phyloP scores from a whole-genome alignment of 2,888 invertebrate genomes.

The Melinaea marsaeus region DNA sequence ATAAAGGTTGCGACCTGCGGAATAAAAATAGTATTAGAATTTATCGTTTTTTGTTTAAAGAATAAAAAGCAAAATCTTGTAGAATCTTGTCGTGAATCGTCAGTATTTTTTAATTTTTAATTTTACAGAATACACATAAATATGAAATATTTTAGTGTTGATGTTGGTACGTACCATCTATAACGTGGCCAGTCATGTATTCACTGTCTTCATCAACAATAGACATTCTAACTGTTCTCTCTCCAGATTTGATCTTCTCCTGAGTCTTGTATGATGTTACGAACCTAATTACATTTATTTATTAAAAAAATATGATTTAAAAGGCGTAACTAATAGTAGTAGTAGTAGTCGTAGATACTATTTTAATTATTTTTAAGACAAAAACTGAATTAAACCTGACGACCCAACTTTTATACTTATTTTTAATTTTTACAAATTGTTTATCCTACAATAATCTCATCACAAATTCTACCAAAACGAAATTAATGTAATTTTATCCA shows the following conservation, averaged over 20 bases:
- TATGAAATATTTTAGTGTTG: neutral
- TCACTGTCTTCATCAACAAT: slow-evolving; percentile 82
- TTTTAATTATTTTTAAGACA: no score
- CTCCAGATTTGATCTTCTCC: slow-evolving; percentile 55
- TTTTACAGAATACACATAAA: neutral
- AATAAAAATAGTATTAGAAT: no score
- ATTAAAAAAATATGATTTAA: neutral
- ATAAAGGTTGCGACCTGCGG: slow-evolving; percentile 82
- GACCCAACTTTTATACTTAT: no score
- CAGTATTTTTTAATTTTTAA: no score
- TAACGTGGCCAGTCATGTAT: slow-evolving; percentile 87
- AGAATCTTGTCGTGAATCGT: no score
- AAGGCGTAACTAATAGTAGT: no score
- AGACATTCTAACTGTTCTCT: slow-evolving; percentile 79
- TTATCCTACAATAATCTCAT: no score
- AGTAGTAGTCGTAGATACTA: neutral
- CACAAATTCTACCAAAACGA: no score
- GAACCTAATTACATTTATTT: slow-evolving; percentile 58
- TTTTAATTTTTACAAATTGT: no score
- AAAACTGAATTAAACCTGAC: no score
- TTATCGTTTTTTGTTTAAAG: neutral
- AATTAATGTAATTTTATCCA: no score
- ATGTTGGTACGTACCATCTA: slow-evolving; percentile 83
- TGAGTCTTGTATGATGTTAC: slow-evolving; percentile 83
- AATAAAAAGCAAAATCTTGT: neutral